phyloP scores from a whole-genome alignment of 1,140 invertebrate species.

The Rhyacophila brunnea region DNA sequence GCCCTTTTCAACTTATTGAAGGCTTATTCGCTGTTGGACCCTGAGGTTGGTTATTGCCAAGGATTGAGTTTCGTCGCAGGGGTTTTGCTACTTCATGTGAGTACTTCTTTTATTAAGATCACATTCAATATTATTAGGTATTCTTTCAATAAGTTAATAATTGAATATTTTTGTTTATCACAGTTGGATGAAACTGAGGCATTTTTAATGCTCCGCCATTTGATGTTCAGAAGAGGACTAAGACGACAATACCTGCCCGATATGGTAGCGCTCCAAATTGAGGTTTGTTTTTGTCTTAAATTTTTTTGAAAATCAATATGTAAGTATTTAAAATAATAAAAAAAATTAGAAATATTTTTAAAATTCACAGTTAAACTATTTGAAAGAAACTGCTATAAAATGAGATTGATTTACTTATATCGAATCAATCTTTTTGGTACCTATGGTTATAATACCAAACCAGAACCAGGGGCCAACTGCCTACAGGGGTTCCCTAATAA shows the following conservation, averaged over 20 bases:
- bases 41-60: slow-evolving; percentile 94
- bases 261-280: slow-evolving; percentile 88
- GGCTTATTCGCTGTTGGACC: slow-evolving; percentile 92
- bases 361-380: no score
- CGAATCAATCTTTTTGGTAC: no score
- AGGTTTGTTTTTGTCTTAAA: no score
- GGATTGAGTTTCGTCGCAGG: slow-evolving; percentile 94
- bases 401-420: no score
- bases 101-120: slow-evolving; percentile 38
- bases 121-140: not conserved
- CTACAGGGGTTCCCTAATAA: no score
- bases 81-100: slow-evolving; percentile 88
- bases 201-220: slow-evolving; percentile 81
- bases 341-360: no score
- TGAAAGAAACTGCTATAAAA: no score
- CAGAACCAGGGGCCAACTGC: no score
- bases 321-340: no score
- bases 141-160: not conserved
- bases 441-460: no score
- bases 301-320: no score
- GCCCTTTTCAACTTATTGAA: slow-evolving; percentile 93
- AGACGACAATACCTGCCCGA: slow-evolving; percentile 88
- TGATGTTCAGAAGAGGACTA: slow-evolving; percentile 88
- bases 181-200: slow-evolving; percentile 89
- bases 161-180: not conserved